Evolutionary conservation across 2,797 vertebrate species (phyloP), one percentile per base, ranked within the genome.

Genomic region (Phoxinus dragarum): DNA sequence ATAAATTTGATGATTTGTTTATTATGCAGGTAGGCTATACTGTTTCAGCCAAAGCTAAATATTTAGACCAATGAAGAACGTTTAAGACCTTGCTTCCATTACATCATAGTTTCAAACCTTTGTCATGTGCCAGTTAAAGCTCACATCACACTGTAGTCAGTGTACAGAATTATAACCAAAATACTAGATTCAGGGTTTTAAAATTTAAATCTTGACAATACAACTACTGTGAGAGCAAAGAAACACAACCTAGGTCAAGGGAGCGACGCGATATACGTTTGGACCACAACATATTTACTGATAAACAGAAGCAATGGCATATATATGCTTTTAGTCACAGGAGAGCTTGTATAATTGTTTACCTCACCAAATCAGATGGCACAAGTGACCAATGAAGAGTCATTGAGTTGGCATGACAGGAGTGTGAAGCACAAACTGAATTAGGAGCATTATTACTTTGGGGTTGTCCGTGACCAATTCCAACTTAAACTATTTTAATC

Each of bases 81-180:
- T 34, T 16, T 52, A 44, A 64, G 17, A 42, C 7, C 5, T 16
- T 16, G 12, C 47, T 42, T 9, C 2, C 42, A 49, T 80, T 80
- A 81, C 66, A 69, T 81, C 44, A 47, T 17, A 40, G 47, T 81
- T 68, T 81, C 31, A 38, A 69, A 9, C 21, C 7, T 31, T 66
- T 7, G 2, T 69, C 66, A 54, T 19, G 12, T 69, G 44, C 21
- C 17, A 31, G 23, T 80, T 16, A 21, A 36, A 40, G 12, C 31
- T 81, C 27, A 19, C 44, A 17, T 81, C 79, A 81, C 47, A 54
- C 66, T 17, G 8, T 38, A 38, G 34, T n/a, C 31, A 14, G 44
- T 44, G 31, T 44, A 61, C 23, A 61, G 56, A 64, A 16, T 56
- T 23, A 80, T 49, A 23, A 49, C 27, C 27, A 67, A 66, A 66